Conservation (phyloP, 2,888 invertebrate genomes). For the Caenorhabditis uteleia region DNA sequence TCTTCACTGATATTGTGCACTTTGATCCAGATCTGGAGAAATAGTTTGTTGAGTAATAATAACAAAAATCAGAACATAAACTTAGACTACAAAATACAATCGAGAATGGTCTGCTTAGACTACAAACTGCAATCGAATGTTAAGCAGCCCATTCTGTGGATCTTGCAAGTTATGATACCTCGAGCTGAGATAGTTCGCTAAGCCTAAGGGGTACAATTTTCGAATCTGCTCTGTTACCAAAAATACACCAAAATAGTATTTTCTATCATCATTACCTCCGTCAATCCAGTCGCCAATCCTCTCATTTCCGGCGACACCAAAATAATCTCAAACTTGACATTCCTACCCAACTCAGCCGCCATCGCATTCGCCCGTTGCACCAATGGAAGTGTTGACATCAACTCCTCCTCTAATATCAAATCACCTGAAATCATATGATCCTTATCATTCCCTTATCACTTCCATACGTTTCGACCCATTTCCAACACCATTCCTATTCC, state of each 20-base stretch:
- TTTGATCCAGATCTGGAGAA: conserved; percentile 71
- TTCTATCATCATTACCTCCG: no score
- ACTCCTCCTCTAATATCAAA: conserved; percentile 73
- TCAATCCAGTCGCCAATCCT: conserved; percentile 71
- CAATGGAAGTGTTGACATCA: conserved; percentile 73
- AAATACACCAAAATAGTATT: conserved; percentile 5
- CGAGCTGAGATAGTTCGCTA: no score
- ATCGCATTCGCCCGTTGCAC: conserved; percentile 75
- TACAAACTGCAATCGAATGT: no score
- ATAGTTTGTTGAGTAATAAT: background rate
- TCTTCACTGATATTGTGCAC: conserved; percentile 73
- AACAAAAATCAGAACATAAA: background rate
- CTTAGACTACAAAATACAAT: background rate
- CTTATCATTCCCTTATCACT: no score
- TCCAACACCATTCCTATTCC: conserved; percentile 3
- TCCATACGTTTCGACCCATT: background rate
- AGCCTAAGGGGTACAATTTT: no score
- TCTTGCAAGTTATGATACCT: no score
- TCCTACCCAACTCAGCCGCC: conserved; percentile 73
- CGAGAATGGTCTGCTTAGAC: no score
- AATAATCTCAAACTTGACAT: conserved; percentile 73
- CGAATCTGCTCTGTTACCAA: no score
- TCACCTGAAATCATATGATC: conserved; percentile 62
- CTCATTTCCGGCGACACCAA: conserved; percentile 74
- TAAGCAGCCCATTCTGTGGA: conserved; percentile 8